Conservation (phyloP, 2,113 vertebrate genomes). For the Siphamia tubifer region DNA sequence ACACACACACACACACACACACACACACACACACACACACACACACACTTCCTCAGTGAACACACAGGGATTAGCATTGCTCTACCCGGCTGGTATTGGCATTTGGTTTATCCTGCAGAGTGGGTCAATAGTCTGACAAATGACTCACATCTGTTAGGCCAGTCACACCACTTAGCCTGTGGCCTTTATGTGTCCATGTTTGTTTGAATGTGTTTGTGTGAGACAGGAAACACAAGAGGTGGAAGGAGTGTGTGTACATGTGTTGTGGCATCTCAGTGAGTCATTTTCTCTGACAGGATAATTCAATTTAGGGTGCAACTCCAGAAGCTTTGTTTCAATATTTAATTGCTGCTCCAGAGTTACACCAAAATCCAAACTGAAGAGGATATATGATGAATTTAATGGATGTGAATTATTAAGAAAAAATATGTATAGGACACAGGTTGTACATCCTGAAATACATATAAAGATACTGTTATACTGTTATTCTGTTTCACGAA, state of each 20-base stretch:
- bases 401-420: conserved; percentile 28
- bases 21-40: background rate
- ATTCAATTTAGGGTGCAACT: background rate
- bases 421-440: background rate
- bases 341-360: conserved; percentile 12
- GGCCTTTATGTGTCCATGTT: background rate
- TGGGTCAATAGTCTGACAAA: conserved; percentile 46
- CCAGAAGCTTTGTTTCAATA: conserved; percentile 18
- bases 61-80: conserved; percentile 20
- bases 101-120: conserved; percentile 29
- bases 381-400: background rate
- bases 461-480: no score
- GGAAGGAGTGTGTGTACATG: background rate
- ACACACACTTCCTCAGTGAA: no score
- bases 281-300: conserved; percentile 3
- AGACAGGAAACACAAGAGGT: background rate
- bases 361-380: background rate
- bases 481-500: no score
- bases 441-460: background rate
- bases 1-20: background rate
- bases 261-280: background rate
- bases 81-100: conserved; percentile 21
- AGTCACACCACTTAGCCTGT: conserved; percentile 20
- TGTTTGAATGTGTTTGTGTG: background rate
- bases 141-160: conserved; percentile 18